Evolutionary conservation across 2,797 vertebrate species (phyloP).

Genomic region (Enteromius viviparus): DNA sequence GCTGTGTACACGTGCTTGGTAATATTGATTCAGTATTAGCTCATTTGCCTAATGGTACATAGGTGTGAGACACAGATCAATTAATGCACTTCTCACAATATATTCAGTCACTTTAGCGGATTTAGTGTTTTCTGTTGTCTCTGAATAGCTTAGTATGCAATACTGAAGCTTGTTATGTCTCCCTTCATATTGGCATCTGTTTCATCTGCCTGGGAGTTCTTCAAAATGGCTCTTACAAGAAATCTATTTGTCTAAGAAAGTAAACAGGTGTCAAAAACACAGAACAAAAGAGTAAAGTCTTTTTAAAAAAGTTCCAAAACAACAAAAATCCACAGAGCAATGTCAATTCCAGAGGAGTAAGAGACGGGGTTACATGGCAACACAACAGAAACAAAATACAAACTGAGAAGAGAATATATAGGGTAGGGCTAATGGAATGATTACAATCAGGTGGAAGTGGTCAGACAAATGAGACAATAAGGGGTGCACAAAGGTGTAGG

Average conservation of each 20-base stretch:
- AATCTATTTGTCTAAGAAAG: neutral
- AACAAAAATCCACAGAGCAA: too few species aligned
- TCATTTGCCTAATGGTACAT: neutral
- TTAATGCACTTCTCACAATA: slow-evolving; percentile 17
- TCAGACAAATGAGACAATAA: too few species aligned
- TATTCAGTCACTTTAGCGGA: slow-evolving; percentile 3
- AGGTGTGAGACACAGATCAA: slow-evolving; percentile 5
- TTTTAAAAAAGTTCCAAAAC: too few species aligned
- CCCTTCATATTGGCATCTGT: neutral
- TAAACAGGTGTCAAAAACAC: neutral
- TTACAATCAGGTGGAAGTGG: too few species aligned
- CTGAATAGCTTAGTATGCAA: neutral
- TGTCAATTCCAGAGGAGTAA: too few species aligned
- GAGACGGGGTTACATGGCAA: too few species aligned
- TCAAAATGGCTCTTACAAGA: neutral
- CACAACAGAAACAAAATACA: too few species aligned
- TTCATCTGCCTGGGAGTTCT: slow-evolving; percentile 1
- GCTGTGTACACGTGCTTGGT: neutral
- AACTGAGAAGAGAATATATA: too few species aligned
- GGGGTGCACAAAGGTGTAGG: too few species aligned
- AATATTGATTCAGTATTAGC: neutral
- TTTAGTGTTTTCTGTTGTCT: neutral
- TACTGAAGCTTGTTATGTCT: neutral
- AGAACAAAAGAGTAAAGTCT: too few species aligned
- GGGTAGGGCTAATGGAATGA: too few species aligned